A percentile compares a stretch with the other conserved stretches of the same genome.
These are phyloP conservation scores for Halichoeres trimaculatus DNA, from an alignment of 2,113 vertebrate species.

Conservation along the genomic window DNA sequence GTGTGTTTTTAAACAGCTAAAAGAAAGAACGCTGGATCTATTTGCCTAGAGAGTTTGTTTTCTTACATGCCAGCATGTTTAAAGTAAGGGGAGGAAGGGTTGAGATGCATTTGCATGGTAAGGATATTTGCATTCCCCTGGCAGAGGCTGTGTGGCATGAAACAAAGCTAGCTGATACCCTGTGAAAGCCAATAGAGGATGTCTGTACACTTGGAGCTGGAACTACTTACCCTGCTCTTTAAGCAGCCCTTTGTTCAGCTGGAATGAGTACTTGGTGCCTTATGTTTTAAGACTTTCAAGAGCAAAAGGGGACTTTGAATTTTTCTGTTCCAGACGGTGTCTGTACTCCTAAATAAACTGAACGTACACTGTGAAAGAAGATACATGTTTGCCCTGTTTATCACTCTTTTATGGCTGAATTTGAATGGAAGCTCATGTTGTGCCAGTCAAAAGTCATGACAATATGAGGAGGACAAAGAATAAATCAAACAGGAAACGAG, in stretches of 20 bases:
- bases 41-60: constrained; percentile 23
- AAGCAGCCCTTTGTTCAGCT: constrained; percentile 44
- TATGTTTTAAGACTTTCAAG: neutral
- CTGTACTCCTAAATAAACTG: constrained; percentile 24
- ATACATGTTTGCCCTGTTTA: constrained; percentile 29
- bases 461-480: too few species aligned
- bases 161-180: constrained; percentile 16
- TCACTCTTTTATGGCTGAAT: constrained; percentile 32
- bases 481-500: too few species aligned
- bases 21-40: neutral
- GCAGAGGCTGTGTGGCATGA: neutral
- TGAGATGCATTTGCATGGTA: constrained; percentile 38
- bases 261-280: neutral
- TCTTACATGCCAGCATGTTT: neutral
- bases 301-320: neutral
- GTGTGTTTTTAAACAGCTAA: neutral
- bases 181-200: constrained; percentile 40
- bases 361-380: neutral
- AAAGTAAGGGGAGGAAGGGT: neutral
- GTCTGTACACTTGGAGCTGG: constrained; percentile 36
- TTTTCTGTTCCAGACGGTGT: neutral
- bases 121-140: constrained; percentile 4
- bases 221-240: constrained; percentile 39
- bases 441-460: constrained; percentile 6
- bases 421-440: neutral